Percentiles rank a stretch among this genome's conserved stretches.
Conservation (phyloP, 1,140 invertebrate species). For the Lepidostoma basale region DNA sequence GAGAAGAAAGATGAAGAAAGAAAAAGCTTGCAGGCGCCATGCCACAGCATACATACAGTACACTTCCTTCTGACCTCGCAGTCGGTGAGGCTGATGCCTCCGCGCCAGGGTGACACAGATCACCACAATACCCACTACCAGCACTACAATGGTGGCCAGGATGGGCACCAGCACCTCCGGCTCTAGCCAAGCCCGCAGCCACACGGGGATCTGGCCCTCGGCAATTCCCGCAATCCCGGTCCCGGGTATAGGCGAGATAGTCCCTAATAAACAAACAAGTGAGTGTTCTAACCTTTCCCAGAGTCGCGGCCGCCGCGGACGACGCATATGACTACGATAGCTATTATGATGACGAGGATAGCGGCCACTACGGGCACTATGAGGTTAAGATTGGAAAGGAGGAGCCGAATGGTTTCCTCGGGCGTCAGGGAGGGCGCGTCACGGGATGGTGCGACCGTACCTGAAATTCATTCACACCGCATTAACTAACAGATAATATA, state of each 20-base stretch:
- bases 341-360: conserved; percentile 88
- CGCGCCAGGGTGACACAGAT: conserved; percentile 84
- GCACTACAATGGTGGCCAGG: conserved; percentile 82
- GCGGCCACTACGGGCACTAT: conserved; percentile 93
- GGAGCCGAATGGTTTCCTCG: conserved; percentile 81
- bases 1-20: conserved; percentile 49
- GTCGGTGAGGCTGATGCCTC: conserved; percentile 77
- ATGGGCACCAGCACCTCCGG: conserved; percentile 85
- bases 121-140: conserved; percentile 86
- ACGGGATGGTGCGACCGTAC: conserved; percentile 90
- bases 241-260: conserved; percentile 76
- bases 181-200: conserved; percentile 85
- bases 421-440: conserved; percentile 77
- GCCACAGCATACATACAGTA: conserved; percentile 67
- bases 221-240: conserved; percentile 61
- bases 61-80: conserved; percentile 75
- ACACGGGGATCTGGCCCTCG: conserved; percentile 70
- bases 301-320: conserved; percentile 79
- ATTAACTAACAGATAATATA: conserved; percentile 25
- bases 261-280: conserved; percentile 64
- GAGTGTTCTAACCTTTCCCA: conserved; percentile 75
- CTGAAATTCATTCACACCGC: conserved; percentile 71
- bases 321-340: conserved; percentile 89
- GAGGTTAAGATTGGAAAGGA: conserved; percentile 88
- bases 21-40: conserved; percentile 54